Percentiles rank a stretch among this genome's conserved stretches.
Evolutionary conservation across 1,140 invertebrate species (phyloP).

Genomic region (Hylaeus volcanicus): DNA sequence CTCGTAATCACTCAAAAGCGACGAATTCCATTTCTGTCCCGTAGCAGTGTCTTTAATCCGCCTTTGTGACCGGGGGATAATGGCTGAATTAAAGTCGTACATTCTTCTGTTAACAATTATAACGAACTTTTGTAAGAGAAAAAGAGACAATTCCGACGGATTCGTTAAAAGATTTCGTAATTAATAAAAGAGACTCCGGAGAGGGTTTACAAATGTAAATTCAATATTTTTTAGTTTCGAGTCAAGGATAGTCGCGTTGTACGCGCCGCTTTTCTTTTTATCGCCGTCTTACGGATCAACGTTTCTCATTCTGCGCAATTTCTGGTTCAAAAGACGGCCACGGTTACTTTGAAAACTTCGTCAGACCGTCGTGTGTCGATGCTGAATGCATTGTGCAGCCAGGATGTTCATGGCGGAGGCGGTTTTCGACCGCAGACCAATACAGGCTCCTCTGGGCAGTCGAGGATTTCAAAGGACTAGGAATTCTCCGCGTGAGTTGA

Average conservation of each 20-base stretch:
- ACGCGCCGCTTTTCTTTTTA: neutral
- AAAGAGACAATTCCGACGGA: too few species aligned
- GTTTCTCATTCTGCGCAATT: neutral
- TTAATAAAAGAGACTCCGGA: neutral
- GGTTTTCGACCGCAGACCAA: conserved; percentile 37
- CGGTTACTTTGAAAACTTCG: neutral
- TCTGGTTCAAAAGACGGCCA: neutral
- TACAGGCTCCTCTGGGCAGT: conserved; percentile 27
- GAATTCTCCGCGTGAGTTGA: conserved; percentile 39
- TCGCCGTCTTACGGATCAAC: neutral
- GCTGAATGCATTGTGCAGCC: conserved; percentile 7
- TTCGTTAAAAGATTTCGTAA: too few species aligned
- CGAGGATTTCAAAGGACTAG: conserved; percentile 42
- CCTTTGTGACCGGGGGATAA: neutral
- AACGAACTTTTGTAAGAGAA: neutral
- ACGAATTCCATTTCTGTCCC: neutral
- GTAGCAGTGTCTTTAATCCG: neutral
- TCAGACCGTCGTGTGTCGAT: conserved; percentile 27
- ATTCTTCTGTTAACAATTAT: neutral
- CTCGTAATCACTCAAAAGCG: conserved; percentile 1
- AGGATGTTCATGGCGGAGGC: neutral
- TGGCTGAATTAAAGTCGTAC: neutral
- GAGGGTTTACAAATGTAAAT: neutral
- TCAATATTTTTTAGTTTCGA: neutral
- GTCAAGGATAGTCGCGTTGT: too few species aligned